Evolutionary conservation across 2,113 vertebrate genomes (phyloP).

Genomic region (Paramisgurnus dabryanus): DNA sequence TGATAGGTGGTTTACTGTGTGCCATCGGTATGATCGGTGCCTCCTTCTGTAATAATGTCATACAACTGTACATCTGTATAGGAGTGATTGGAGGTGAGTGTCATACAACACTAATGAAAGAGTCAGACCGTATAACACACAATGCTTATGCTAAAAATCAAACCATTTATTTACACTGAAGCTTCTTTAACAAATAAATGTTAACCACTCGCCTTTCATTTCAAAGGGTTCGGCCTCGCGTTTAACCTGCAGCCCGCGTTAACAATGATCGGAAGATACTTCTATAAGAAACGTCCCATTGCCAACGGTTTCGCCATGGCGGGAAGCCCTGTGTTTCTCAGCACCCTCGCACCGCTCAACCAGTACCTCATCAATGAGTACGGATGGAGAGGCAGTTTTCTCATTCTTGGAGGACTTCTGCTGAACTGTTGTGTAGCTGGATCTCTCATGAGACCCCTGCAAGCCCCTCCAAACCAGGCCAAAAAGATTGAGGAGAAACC

Average conservation of each 20-base stretch:
- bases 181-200: background rate
- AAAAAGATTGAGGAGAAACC: constrained; percentile 75
- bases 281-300: constrained; percentile 89
- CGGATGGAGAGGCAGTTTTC: constrained; percentile 96
- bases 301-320: constrained; percentile 96
- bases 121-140: too few species aligned
- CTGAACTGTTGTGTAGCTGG: constrained; percentile 94
- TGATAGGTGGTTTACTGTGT: constrained; percentile 86
- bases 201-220: constrained; percentile 27
- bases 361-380: constrained; percentile 91
- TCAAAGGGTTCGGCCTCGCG: constrained; percentile 89
- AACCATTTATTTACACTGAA: too few species aligned
- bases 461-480: constrained; percentile 51
- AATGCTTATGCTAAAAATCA: too few species aligned
- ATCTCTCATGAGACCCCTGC: constrained; percentile 90
- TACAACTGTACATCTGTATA: constrained; percentile 89
- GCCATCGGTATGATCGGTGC: constrained; percentile 86
- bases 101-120: background rate
- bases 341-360: constrained; percentile 93
- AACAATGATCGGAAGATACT: constrained; percentile 97
- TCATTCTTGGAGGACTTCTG: constrained; percentile 89
- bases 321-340: constrained; percentile 96
- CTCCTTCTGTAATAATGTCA: constrained; percentile 84
- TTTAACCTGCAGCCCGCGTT: constrained; percentile 97
- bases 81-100: constrained; percentile 90